phyloP scores from a whole-genome alignment of 2,797 vertebrate genomes.

The Sebastes hubbsi region DNA sequence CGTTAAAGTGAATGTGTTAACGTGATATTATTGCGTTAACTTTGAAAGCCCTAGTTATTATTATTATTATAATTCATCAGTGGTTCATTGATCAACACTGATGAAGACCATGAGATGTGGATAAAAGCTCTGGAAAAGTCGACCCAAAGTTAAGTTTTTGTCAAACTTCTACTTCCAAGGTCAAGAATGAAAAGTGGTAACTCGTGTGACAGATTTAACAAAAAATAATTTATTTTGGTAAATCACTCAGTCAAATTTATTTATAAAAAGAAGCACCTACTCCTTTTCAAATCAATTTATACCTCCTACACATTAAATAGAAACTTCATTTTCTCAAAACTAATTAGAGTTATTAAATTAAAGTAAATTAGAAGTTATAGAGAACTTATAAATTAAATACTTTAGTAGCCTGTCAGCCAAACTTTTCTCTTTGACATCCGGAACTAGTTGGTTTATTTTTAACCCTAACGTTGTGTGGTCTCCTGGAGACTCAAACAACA shows the following conservation, averaged over 20 bases:
- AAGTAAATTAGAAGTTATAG: background rate
- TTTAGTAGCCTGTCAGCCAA: background rate
- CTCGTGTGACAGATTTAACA: background rate
- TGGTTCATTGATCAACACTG: background rate
- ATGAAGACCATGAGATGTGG: background rate
- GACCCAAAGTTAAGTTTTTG: background rate
- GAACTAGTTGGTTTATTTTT: background rate
- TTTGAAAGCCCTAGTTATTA: background rate
- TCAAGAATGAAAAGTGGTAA: background rate
- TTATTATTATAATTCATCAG: background rate
- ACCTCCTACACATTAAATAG: background rate
- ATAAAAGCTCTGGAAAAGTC: background rate
- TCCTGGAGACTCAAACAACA: background rate
- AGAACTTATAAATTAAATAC: background rate
- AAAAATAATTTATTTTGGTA: background rate
- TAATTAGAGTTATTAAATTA: background rate
- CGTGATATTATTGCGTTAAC: no score
- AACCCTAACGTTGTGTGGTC: background rate
- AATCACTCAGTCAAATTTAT: background rate
- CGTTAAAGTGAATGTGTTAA: no score
- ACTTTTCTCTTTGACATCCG: background rate
- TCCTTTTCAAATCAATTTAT: conserved; percentile 3
- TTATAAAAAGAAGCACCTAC: background rate
- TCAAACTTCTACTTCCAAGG: background rate
- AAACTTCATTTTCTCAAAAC: background rate